Percentiles rank a stretch among this genome's conserved stretches.
These are phyloP conservation scores for Callionymus lyra DNA, from an alignment of 2,113 vertebrate species.

Conservation along the genomic window DNA sequence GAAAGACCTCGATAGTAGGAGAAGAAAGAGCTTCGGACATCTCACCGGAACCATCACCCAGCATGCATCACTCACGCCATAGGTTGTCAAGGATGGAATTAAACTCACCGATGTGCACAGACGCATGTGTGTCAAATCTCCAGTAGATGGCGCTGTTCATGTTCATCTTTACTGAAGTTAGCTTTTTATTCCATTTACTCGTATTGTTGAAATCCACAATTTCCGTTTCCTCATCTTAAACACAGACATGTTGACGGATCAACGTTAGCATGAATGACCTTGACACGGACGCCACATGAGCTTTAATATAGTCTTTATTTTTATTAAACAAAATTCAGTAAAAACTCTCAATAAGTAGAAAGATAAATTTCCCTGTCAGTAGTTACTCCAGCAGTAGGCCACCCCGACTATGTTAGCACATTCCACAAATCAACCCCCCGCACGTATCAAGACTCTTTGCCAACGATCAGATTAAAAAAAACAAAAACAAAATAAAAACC, in stretches of 20 bases:
- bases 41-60: neutral
- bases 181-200: no score
- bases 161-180: no score
- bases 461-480: conserved; percentile 15
- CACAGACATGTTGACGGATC: no score
- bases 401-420: conserved; percentile 13
- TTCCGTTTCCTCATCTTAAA: no score
- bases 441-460: conserved; percentile 11
- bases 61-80: neutral
- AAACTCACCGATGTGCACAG: no score
- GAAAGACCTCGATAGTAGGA: no score
- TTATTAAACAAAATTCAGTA: conserved; percentile 65
- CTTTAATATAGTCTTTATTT: conserved; percentile 63
- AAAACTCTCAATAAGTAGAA: conserved; percentile 60
- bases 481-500: no score
- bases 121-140: no score
- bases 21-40: no score
- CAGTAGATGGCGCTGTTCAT: no score
- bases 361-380: conserved; percentile 62
- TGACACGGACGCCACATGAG: neutral
- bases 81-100: neutral
- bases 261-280: no score
- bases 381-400: conserved; percentile 45
- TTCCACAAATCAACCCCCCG: neutral
- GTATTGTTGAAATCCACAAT: no score